Percentiles rank a stretch among this genome's conserved stretches.
phyloP scores from a whole-genome alignment of 1,140 invertebrate species.

The Homarus americanus region DNA sequence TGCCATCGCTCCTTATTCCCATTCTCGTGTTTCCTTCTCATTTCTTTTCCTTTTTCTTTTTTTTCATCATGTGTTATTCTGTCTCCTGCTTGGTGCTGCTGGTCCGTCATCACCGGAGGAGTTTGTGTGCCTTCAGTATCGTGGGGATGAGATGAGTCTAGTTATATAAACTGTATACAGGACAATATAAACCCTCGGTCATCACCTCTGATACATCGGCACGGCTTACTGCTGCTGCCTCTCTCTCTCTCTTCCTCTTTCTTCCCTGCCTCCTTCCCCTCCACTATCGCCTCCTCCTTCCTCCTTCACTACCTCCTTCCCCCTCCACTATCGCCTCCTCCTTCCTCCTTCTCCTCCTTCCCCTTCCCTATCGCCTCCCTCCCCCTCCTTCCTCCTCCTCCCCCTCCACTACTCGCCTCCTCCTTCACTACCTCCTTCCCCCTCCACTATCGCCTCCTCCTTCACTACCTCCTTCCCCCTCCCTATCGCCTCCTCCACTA shows the following conservation, averaged over 20 bases:
- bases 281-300: neutral
- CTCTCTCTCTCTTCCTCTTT: too few relatives aligned
- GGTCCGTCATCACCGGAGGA: too few relatives aligned
- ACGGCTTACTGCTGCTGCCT: too few relatives aligned
- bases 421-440: neutral
- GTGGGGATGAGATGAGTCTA: too few relatives aligned
- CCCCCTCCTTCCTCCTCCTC: neutral
- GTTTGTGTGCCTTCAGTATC: too few relatives aligned
- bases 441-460: neutral
- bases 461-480: neutral
- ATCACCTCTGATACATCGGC: too few relatives aligned
- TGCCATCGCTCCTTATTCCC: neutral
- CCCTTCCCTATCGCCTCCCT: neutral
- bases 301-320: neutral
- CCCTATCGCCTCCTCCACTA: too few relatives aligned
- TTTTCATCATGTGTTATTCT: neutral
- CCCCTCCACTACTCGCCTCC: neutral
- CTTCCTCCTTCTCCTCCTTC: neutral
- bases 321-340: neutral
- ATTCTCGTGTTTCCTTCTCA: neutral
- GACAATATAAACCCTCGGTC: too few relatives aligned
- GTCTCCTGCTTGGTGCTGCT: neutral
- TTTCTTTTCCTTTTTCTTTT: constrained; percentile 2
- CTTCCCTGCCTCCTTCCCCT: neutral
- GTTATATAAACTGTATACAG: too few relatives aligned